Evolutionary conservation across 2,797 vertebrate genomes (phyloP).

Genomic region (Muscicapa comitata): DNA sequence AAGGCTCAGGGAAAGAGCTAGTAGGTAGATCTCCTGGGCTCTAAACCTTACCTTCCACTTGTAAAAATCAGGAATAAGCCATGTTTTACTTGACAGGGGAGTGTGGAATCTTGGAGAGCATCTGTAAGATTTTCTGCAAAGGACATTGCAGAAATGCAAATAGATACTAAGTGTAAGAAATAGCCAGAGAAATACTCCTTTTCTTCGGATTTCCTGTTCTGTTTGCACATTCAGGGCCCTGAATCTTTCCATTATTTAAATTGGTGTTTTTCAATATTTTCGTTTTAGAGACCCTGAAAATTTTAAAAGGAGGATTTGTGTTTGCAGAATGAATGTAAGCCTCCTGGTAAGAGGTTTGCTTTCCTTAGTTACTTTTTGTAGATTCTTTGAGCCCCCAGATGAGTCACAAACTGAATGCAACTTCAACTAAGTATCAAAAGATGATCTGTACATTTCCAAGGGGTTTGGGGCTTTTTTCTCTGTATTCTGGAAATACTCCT

Average conservation of each 20-base stretch:
- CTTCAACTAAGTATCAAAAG: not conserved
- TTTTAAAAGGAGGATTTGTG: not conserved
- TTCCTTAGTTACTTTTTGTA: not conserved
- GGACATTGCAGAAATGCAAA: not conserved
- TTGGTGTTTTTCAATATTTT: constrained; percentile 1
- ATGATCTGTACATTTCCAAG: not conserved
- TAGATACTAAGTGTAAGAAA: not conserved
- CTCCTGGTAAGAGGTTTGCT: not conserved
- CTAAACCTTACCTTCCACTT: not conserved
- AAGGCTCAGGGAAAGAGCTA: not conserved
- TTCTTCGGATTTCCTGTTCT: constrained; percentile 10
- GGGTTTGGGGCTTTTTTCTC: too few relatives aligned
- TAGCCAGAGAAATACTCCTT: not conserved
- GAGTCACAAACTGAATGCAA: not conserved
- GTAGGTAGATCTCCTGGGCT: not conserved
- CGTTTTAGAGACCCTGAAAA: not conserved
- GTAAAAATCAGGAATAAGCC: not conserved
- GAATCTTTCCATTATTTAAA: constrained; percentile 11
- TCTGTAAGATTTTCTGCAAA: not conserved
- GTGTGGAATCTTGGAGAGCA: not conserved
- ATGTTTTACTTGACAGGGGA: not conserved
- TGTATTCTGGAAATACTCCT: accelerated
- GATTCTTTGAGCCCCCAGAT: not conserved
- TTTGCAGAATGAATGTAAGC: not conserved
- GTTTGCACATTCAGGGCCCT: not conserved